A percentile compares a stretch with the other conserved stretches of the same genome.
Evolutionary conservation across 2,888 invertebrate genomes (phyloP).

Genomic region (Criorhina ranunculi): DNA sequence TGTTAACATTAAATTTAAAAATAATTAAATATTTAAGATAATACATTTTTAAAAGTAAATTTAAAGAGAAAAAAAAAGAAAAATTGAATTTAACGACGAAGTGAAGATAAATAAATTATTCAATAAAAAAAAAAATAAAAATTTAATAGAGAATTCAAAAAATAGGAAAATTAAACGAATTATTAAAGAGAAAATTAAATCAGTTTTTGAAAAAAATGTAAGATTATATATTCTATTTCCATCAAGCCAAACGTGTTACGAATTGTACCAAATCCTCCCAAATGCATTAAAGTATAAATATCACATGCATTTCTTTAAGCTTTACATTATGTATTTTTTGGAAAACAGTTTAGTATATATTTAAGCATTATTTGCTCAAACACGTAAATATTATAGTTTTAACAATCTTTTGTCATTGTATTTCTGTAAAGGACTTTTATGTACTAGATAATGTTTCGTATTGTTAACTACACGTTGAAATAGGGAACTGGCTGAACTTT

Average conservation of each 20-base stretch:
- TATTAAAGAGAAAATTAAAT: conserved; percentile 57
- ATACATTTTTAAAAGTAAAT: conserved; percentile 78
- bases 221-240: conserved; percentile 69
- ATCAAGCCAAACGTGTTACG: conserved; percentile 74
- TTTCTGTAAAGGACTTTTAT: not conserved
- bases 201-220: conserved; percentile 61
- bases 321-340: not conserved
- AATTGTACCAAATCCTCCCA: conserved; percentile 70
- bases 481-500: no score
- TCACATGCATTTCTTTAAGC: conserved; percentile 49
- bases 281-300: conserved; percentile 48
- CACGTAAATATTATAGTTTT: not conserved
- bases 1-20: conserved; percentile 78
- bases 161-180: conserved; percentile 75
- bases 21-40: conserved; percentile 77
- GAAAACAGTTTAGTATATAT: not conserved
- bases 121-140: conserved; percentile 66
- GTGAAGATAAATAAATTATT: conserved; percentile 65
- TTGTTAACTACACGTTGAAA: no score
- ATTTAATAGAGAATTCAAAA: conserved; percentile 74
- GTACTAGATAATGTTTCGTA: not conserved
- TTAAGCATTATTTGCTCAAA: conserved; percentile 3
- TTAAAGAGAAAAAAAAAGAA: conserved; percentile 71
- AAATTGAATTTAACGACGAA: conserved; percentile 66
- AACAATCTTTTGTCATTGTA: not conserved